Base-by-base conservation (phyloP, 2,888 invertebrate genomes). In the Lepidochitona cinerea region DNA sequence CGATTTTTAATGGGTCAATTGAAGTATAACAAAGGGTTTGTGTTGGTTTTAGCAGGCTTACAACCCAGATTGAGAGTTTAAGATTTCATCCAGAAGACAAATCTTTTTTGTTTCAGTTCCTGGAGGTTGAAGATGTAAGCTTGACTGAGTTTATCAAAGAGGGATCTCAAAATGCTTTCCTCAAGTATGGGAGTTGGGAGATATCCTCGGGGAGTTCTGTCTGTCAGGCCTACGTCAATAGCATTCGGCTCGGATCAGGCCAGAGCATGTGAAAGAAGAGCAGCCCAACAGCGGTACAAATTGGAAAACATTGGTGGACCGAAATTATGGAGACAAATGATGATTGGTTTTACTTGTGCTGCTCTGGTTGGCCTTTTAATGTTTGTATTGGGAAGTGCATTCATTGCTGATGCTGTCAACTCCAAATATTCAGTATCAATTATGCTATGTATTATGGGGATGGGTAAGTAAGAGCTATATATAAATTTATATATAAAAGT, bases 361-460 rank as follows among this genome's bases (percentile, higher is more conserved):
- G 86, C 84, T 4, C 81, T 81, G 75, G 75, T 87, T 1, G 87
- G 87, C 33, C 77, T 87, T 18, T 75, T 84, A 33, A 83, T 87
- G 83, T 77, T 87, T 54, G 81, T 84, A 23, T 76, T 87, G 12
- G 87, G 87, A 35, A 81, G 82, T 72, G 79, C 84, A 1, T 87
- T 87, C 71, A 86, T 87, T 37, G 80, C 83, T 18, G 81, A 85
- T 49, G 85, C 87, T 29, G 78, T 87, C 0, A 75, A 77, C 37
- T 81, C 83, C 64, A 78, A 84, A 36, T 83, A 85, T 72, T 84
- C 86, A 7, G 84, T 87, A 53, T 83, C 84, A n/a, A 83, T 87
- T 12, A 86, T 87, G 86, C 75, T 87, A n/a, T 87, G 87, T 83
- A 83, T 87, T 12, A 81, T 87, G 82, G 87, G 87, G 67, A 84